Evolutionary conservation across 2,797 vertebrate species (phyloP).

Genomic region (Helicolenus hilgendorfi): DNA sequence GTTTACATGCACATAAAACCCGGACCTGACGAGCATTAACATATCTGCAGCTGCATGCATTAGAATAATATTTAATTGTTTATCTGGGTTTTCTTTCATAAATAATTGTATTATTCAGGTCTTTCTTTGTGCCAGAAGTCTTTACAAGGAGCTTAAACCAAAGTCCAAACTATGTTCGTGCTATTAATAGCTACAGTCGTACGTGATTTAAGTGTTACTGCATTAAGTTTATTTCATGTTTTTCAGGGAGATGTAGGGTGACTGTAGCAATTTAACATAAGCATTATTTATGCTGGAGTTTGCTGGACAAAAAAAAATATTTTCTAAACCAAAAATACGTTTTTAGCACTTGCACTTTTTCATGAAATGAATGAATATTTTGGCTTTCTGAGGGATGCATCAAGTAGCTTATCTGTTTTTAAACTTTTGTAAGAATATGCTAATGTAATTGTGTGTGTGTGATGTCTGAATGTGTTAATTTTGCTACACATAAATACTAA

Average conservation of each 20-base stretch:
- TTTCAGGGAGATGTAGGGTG: background rate
- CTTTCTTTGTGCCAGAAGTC: background rate
- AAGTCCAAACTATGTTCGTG: background rate
- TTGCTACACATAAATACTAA: background rate
- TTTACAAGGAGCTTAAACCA: background rate
- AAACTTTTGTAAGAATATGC: background rate
- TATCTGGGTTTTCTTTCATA: background rate
- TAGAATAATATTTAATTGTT: background rate
- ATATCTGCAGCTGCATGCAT: background rate
- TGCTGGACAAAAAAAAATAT: background rate
- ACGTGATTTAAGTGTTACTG: background rate
- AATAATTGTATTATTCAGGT: background rate
- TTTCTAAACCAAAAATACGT: background rate
- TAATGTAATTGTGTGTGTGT: background rate
- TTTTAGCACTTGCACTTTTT: constrained; percentile 39
- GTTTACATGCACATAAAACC: background rate
- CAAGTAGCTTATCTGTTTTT: background rate
- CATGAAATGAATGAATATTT: background rate
- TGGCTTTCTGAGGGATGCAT: background rate
- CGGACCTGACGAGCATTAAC: background rate
- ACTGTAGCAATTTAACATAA: background rate
- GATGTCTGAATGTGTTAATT: background rate
- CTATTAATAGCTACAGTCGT: no score
- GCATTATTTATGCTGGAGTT: background rate
- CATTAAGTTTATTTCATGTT: background rate